Evolutionary conservation across 2,888 invertebrate species (phyloP).

Genomic region (Agriopis leucophaearia): DNA sequence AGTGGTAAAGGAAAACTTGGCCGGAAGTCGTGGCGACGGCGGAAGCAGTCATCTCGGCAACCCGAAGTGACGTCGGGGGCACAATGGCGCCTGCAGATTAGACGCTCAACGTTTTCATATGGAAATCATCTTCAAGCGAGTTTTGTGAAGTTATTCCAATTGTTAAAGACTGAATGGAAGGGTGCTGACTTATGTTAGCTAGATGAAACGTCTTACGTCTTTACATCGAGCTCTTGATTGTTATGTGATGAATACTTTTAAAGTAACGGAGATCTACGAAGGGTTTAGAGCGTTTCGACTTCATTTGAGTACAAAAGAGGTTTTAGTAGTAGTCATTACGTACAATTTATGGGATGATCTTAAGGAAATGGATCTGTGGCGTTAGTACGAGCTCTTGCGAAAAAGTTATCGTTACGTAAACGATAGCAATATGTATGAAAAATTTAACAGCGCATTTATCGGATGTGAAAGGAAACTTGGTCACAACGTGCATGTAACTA

Average conservation of each 20-base stretch:
- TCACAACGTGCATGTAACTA: too few species aligned
- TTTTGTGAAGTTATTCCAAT: conserved; percentile 42
- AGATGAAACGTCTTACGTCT: conserved; percentile 18
- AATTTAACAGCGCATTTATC: too few species aligned
- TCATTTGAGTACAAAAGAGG: conserved; percentile 33
- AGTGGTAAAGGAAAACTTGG: conserved; percentile 48
- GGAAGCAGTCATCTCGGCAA: conserved; percentile 59
- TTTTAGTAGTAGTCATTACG: conserved; percentile 19
- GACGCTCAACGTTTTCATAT: conserved; percentile 47
- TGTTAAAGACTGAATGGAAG: conserved; percentile 29
- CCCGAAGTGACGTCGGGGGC: conserved; percentile 65
- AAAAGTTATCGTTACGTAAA: too few species aligned
- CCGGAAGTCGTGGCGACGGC: conserved; percentile 57
- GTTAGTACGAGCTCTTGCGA: too few species aligned
- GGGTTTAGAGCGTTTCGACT: conserved; percentile 25
- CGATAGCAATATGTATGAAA: too few species aligned
- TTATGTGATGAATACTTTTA: conserved; percentile 36
- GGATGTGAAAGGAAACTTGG: too few species aligned
- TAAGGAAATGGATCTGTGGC: not conserved
- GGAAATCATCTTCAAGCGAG: conserved; percentile 44
- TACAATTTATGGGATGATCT: conserved; percentile 10
- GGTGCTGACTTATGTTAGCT: conserved; percentile 33
- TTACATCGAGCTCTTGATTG: conserved; percentile 18
- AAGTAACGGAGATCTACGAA: conserved; percentile 23
- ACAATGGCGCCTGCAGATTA: conserved; percentile 61